Conservation (phyloP, 2,113 vertebrate genomes). For the Phylloscopus trochiloides region DNA sequence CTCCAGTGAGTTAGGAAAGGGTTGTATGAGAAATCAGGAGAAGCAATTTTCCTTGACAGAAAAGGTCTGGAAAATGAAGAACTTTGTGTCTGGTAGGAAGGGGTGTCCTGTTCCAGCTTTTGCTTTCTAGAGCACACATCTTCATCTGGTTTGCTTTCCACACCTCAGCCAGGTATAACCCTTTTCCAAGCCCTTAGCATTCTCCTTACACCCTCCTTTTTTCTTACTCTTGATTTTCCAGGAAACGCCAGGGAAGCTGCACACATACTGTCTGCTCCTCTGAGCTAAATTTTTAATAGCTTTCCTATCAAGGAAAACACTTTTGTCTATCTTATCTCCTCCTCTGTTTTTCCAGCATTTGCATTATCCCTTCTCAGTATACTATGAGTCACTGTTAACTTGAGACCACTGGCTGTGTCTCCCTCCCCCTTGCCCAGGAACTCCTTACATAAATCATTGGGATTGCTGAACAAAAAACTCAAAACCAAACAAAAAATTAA, state of each 20-base stretch:
- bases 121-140: neutral
- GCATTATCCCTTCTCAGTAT: conserved; percentile 26
- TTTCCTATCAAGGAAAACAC: neutral
- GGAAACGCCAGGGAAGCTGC: neutral
- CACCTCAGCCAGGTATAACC: neutral
- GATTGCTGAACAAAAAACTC: neutral
- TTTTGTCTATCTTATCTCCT: neutral
- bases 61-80: conserved; percentile 4
- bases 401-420: neutral
- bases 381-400: conserved; percentile 18
- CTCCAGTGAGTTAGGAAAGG: neutral
- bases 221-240: neutral
- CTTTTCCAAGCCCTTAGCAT: neutral
- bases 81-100: neutral
- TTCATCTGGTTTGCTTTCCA: neutral
- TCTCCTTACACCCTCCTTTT: neutral
- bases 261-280: neutral
- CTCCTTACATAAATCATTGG: conserved; percentile 18
- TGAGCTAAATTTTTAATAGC: conserved; percentile 19
- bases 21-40: neutral
- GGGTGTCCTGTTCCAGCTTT: neutral
- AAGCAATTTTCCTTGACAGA: neutral
- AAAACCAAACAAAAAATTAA: neutral
- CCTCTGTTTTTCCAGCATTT: neutral
- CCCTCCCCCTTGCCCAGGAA: neutral